Evolutionary conservation across 1,140 invertebrate genomes (phyloP), one percentile per base, ranked within the genome.

Genomic region (Lepidurus apus): DNA sequence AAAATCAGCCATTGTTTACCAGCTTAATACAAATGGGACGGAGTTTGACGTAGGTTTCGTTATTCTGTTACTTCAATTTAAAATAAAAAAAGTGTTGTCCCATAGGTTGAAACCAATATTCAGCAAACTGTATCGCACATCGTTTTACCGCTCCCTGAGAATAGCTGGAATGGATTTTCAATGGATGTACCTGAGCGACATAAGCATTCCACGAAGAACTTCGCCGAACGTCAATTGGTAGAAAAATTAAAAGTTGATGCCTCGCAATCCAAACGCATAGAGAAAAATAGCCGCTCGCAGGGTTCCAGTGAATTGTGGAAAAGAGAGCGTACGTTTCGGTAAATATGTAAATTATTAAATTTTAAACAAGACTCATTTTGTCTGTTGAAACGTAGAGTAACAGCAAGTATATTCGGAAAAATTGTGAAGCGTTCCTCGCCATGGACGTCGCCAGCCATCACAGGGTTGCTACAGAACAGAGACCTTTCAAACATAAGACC

Each of bases 41-140:
- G 75, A 76, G 75, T 76, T 43, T 42, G 75, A 76, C 17, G 75
- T 42, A 42, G 44, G 75, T 76, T 47, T 47, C 45, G n/a, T n/a
- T 76, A 26, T 42, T 76, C 42, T 42, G 9, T 42, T 26, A 76
- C 42, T 43, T 26, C 1, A 76, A 26, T 76, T 43, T 76, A 9
- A n/a, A 76, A 76, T 44, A n/a, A 26, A 8, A 11, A n/a, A 76
- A 26, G 24, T 43, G 9, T 24, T 21, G 21, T 42, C n/a, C 10
- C 5, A 43, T 76, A 76, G 75, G 5, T 76, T 26, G 42, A 26
- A 43, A 76, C 2, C 75, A 43, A 21, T n/a, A 24, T 76, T 76
- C 42, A 42, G n/a, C 42, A 26, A 47, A 17, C 45, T 11, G 17
- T 47, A 47, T 47, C 45, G 4, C 45, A 47, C 45, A 47, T 47